These are phyloP conservation scores for Lepidotrigona ventralis DNA, from an alignment of 1,140 invertebrate species.

Conservation along the genomic window DNA sequence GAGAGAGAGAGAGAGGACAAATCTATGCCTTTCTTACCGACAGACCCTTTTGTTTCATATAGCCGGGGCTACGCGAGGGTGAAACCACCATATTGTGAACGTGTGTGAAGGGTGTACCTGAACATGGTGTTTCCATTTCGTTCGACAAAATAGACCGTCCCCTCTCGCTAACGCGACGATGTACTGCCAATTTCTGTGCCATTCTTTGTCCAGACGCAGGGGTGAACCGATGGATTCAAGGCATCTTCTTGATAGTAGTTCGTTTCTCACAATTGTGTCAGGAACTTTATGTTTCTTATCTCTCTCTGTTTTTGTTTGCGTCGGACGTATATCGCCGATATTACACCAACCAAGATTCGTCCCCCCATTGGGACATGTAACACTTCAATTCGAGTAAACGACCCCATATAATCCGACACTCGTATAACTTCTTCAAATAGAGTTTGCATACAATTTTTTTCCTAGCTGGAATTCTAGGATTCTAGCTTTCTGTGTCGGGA, in stretches of 20 bases:
- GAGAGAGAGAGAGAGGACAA: too few relatives aligned
- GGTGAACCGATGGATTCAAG: neutral
- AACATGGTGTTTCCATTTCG: slow-evolving; percentile 38
- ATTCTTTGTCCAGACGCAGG: neutral
- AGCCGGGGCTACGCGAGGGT: neutral
- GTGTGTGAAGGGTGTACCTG: neutral
- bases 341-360: neutral
- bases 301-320: neutral
- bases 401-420: too few relatives aligned
- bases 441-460: too few relatives aligned
- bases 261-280: neutral
- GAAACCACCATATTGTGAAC: slow-evolving; percentile 9
- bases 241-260: neutral
- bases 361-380: too few relatives aligned
- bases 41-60: slow-evolving; percentile 14
- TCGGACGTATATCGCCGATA: neutral
- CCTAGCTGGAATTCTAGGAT: too few relatives aligned
- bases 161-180: slow-evolving; percentile 17
- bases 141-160: slow-evolving; percentile 30
- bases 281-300: neutral
- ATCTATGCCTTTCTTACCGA: slow-evolving; percentile 27
- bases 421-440: too few relatives aligned
- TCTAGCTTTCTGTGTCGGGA: too few relatives aligned
- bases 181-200: neutral
- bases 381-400: too few relatives aligned